phyloP scores from a whole-genome alignment of 1,140 invertebrate species.

The Drosophila subobscura region DNA sequence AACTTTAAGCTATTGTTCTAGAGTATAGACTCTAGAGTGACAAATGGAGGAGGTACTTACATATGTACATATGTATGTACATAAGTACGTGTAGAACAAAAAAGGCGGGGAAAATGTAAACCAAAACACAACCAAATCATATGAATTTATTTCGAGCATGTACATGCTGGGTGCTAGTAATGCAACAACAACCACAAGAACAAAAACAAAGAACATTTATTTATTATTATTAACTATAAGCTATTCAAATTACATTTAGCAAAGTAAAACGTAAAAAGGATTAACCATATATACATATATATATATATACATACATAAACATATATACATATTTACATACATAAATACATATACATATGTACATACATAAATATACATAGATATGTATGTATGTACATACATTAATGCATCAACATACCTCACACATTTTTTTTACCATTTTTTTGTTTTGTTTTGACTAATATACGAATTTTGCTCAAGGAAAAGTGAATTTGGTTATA shows the following conservation, averaged over 20 bases:
- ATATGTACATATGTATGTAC: constrained; percentile 1
- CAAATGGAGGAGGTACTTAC: too few relatives aligned
- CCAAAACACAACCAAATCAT: constrained; percentile 54
- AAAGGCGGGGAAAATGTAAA: constrained; percentile 12
- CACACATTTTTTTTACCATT: constrained; percentile 12
- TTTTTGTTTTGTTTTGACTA: constrained; percentile 41
- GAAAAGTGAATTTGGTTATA: constrained; percentile 62
- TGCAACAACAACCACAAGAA: constrained; percentile 39
- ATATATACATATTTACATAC: not conserved
- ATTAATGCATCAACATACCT: too few relatives aligned
- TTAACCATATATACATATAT: not conserved
- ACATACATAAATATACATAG: not conserved
- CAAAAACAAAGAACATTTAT: constrained; percentile 14
- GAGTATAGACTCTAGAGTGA: constrained; percentile 13
- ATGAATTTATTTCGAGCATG: constrained; percentile 67
- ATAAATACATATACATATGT: not conserved
- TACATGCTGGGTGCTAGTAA: constrained; percentile 70
- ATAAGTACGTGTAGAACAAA: not conserved
- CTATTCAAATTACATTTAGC: constrained; percentile 34
- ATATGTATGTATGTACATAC: not conserved
- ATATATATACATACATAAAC: not conserved
- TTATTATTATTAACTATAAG: not conserved
- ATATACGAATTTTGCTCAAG: constrained; percentile 56
- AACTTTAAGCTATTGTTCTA: constrained; percentile 12
- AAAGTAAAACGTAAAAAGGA: constrained; percentile 19